Conservation (phyloP, 2,888 invertebrate species). For the Pristionchus maxplancki region DNA sequence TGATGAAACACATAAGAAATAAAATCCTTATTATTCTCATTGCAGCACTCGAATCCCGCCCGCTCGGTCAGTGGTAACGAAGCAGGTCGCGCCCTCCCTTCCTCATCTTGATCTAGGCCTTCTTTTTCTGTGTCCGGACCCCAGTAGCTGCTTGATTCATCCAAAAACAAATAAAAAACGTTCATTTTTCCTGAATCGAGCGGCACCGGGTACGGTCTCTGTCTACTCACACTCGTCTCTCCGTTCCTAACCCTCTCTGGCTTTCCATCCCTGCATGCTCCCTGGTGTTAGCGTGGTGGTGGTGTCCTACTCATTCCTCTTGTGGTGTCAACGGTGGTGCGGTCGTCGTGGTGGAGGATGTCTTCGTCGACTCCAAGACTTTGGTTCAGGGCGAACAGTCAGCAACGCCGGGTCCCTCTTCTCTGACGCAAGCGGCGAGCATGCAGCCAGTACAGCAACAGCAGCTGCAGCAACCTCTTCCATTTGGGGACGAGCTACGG, state of each 20-base stretch:
- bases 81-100: conserved; percentile 55
- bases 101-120: conserved; percentile 11
- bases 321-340: background rate
- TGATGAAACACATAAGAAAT: background rate
- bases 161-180: background rate
- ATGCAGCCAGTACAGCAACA: background rate
- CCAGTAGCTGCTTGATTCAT: background rate
- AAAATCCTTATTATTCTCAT: conserved; percentile 51
- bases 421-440: conserved; percentile 29
- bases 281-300: conserved; percentile 23
- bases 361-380: background rate
- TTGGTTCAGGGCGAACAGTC: conserved; percentile 45
- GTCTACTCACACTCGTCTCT: conserved; percentile 44
- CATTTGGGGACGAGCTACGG: conserved; percentile 47
- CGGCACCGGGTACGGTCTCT: background rate
- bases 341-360: conserved; percentile 43
- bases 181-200: background rate
- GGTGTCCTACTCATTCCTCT: conserved; percentile 1
- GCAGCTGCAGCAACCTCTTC: background rate
- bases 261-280: conserved; percentile 15
- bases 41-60: conserved; percentile 76
- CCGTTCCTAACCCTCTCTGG: conserved; percentile 13
- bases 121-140: background rate
- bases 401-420: conserved; percentile 47
- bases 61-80: conserved; percentile 74